Percentiles rank a stretch among this genome's conserved stretches.
Conservation (phyloP, 2,797 vertebrate species). For the Valencia hispanica region DNA sequence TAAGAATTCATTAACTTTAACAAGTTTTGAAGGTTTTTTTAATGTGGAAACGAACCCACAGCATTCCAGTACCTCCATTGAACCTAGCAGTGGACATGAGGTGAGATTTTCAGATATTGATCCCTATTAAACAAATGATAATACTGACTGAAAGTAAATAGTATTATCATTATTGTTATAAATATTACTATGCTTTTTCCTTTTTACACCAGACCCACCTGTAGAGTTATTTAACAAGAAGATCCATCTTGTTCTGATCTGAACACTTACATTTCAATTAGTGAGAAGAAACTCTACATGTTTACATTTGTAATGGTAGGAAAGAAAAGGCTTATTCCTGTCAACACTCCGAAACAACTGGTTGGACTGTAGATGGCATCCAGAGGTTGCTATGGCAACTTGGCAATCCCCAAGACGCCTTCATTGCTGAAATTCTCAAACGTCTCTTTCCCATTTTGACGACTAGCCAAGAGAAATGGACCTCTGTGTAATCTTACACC, state of each 20-base stretch:
- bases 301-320: neutral
- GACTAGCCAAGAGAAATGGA: neutral
- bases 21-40: neutral
- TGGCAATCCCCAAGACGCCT: neutral
- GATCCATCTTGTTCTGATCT: neutral
- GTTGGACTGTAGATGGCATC: neutral
- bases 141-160: neutral
- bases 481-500: neutral
- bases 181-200: too few relatives aligned
- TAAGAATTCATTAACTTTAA: neutral
- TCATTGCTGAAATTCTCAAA: neutral
- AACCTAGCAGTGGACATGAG: neutral
- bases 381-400: neutral
- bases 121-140: neutral
- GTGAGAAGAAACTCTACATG: neutral
- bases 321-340: too few relatives aligned
- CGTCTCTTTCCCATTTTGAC: neutral
- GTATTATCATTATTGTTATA: neutral
- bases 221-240: neutral
- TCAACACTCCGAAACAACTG: neutral
- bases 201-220: too few relatives aligned
- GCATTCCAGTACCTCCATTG: neutral
- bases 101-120: neutral
- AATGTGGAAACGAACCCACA: neutral
- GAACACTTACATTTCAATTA: neutral